Evolutionary conservation across 2,888 invertebrate genomes (phyloP).

Genomic region (Sarcophaga caerulescens): DNA sequence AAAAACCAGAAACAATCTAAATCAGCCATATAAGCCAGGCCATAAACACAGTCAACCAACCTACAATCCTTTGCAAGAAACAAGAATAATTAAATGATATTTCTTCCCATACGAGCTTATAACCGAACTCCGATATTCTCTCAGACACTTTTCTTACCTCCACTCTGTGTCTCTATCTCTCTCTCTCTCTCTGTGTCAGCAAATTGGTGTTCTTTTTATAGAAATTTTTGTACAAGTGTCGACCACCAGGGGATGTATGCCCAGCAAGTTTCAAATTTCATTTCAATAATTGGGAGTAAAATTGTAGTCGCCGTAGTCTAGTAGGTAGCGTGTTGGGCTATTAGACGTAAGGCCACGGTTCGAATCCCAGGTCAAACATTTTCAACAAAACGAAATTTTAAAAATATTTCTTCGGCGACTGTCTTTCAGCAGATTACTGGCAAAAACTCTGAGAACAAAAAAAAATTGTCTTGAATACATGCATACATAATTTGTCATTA

Average conservation of each 20-base stretch:
- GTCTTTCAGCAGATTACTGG: too few relatives aligned
- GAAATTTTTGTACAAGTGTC: neutral
- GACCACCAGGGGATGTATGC: neutral
- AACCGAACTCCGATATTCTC: conserved; percentile 32
- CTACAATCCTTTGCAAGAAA: conserved; percentile 15
- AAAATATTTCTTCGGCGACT: too few relatives aligned
- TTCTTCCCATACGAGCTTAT: conserved; percentile 17
- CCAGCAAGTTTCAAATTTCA: neutral
- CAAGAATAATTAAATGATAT: conserved; percentile 26
- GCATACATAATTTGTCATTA: too few relatives aligned
- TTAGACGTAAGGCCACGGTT: too few relatives aligned
- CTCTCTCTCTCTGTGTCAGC: neutral
- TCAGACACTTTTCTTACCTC: neutral
- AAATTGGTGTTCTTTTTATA: conserved; percentile 3
- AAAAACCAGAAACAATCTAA: conserved; percentile 44
- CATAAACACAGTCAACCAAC: neutral
- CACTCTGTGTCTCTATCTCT: neutral
- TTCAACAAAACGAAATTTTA: too few relatives aligned
- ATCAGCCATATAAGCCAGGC: conserved; percentile 17
- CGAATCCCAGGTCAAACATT: too few relatives aligned
- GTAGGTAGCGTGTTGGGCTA: too few relatives aligned
- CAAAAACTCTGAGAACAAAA: too few relatives aligned
- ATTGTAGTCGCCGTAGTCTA: too few relatives aligned
- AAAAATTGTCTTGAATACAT: too few relatives aligned
- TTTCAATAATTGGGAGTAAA: neutral